Evolutionary conservation across 2,888 invertebrate genomes (phyloP).

Genomic region (Malachius bipustulatus): DNA sequence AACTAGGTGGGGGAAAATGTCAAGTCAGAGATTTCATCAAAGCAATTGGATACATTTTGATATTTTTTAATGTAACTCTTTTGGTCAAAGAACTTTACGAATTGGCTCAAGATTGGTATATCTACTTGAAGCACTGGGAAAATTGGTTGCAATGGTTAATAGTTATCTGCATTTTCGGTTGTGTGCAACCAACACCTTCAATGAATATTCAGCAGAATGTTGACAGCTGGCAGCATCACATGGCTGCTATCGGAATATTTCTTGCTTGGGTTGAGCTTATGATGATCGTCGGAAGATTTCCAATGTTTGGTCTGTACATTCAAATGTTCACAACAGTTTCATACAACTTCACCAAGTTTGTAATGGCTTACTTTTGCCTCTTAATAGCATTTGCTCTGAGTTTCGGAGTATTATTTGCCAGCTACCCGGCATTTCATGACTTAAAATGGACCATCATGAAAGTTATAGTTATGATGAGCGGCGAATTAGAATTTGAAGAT

Average conservation of each 20-base stretch:
- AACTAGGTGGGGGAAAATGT: constrained; percentile 18
- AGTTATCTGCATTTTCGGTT: constrained; percentile 56
- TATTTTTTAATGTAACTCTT: constrained; percentile 51
- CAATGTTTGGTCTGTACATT: constrained; percentile 73
- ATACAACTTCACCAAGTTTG: constrained; percentile 69
- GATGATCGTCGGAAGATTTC: constrained; percentile 77
- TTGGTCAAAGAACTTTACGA: constrained; percentile 67
- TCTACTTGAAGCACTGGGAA: constrained; percentile 71
- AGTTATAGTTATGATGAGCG: constrained; percentile 81
- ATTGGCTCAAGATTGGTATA: constrained; percentile 55
- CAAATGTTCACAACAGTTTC: constrained; percentile 83
- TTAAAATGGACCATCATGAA: constrained; percentile 56
- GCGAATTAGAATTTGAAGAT: constrained; percentile 75
- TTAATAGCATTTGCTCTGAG: constrained; percentile 69
- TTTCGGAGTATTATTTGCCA: constrained; percentile 70
- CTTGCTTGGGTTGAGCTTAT: constrained; percentile 74
- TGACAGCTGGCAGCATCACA: constrained; percentile 63
- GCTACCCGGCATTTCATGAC: constrained; percentile 57
- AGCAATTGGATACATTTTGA: constrained; percentile 45
- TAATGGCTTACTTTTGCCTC: constrained; percentile 68
- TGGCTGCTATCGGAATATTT: constrained; percentile 67
- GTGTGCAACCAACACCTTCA: constrained; percentile 39
- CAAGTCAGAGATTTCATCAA: constrained; percentile 23
- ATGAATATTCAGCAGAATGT: constrained; percentile 25
- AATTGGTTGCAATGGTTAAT: constrained; percentile 76